These are phyloP conservation scores for Branchellion lobata DNA, from an alignment of 2,888 invertebrate species.

Conservation along the genomic window DNA sequence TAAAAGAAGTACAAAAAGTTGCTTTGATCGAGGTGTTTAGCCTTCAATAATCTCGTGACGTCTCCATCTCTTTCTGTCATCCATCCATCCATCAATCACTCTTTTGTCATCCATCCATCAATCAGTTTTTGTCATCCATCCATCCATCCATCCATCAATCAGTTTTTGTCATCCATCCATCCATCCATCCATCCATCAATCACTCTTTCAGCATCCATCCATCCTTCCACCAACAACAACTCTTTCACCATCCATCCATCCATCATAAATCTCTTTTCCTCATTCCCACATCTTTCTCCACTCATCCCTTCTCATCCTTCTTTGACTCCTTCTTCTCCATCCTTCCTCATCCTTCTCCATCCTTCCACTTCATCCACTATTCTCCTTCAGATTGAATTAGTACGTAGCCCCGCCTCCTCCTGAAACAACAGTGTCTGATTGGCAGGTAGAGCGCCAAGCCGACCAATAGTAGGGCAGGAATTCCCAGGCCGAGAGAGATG, in stretches of 20 bases:
- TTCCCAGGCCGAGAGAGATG: conserved; percentile 39
- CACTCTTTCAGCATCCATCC: not conserved
- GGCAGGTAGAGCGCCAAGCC: conserved; percentile 21
- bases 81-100: conserved; percentile 15
- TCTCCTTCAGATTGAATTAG: too few relatives aligned
- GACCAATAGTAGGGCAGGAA: not conserved
- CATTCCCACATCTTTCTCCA: too few relatives aligned
- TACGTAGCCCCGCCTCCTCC: conserved; percentile 31
- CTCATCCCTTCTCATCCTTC: too few relatives aligned
- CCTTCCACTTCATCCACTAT: too few relatives aligned
- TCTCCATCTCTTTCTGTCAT: not conserved
- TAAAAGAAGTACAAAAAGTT: too few relatives aligned
- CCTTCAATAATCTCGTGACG: not conserved
- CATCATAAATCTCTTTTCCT: too few relatives aligned
- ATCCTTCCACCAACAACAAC: too few relatives aligned
- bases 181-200: not conserved
- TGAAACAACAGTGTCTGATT: conserved; percentile 3
- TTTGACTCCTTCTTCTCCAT: not conserved
- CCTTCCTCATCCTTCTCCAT: not conserved
- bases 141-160: conserved; percentile 15
- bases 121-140: conserved; percentile 1
- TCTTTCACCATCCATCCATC: too few relatives aligned
- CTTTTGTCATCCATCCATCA: too few relatives aligned
- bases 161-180: not conserved
- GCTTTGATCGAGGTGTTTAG: too few relatives aligned